phyloP scores from a whole-genome alignment of 2,113 vertebrate species.

The Cryptotis parvus region DNA sequence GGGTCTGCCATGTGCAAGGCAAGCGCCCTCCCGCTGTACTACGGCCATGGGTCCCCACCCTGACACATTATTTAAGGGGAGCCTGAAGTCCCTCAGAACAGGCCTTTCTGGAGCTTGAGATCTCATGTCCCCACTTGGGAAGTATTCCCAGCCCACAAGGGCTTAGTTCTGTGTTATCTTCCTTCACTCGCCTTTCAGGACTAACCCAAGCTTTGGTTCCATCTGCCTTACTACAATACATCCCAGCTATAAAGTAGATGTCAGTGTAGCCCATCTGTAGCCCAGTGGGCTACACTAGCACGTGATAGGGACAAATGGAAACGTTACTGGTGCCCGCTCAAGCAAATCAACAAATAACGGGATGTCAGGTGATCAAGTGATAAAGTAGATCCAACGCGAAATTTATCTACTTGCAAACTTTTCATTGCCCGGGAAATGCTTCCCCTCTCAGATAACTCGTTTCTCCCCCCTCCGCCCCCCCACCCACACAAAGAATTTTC shows the following conservation, averaged over 20 bases:
- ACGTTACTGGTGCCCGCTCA: too few species aligned
- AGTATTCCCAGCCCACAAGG: neutral
- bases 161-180: neutral
- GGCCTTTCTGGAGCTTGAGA: neutral
- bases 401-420: neutral
- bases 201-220: neutral
- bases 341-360: too few species aligned
- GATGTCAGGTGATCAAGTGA: too few species aligned
- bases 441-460: neutral
- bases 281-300: too few species aligned
- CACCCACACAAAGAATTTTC: neutral
- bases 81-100: neutral
- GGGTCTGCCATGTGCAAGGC: too few species aligned
- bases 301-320: too few species aligned
- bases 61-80: neutral
- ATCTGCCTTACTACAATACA: neutral
- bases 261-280: too few species aligned
- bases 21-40: too few species aligned
- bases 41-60: too few species aligned
- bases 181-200: neutral
- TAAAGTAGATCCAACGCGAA: neutral
- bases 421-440: constrained; percentile 35
- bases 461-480: too few species aligned
- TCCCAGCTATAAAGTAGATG: neutral
- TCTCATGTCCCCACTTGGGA: constrained; percentile 13